Evolutionary conservation across 2,797 vertebrate species (phyloP).

Genomic region (Glyptemys insculpta): DNA sequence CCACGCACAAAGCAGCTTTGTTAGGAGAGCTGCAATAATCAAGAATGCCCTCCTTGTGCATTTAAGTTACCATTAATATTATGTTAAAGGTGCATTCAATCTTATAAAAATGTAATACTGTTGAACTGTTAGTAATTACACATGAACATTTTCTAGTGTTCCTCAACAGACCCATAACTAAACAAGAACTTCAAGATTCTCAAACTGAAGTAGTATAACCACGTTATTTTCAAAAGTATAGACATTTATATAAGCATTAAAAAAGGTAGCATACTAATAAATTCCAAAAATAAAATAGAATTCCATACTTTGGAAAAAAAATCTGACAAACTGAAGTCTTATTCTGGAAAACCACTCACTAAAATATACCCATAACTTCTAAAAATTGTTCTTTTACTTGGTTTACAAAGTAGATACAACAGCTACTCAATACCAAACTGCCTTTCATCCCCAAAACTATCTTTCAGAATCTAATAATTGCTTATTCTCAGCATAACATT

Average conservation of each 20-base stretch:
- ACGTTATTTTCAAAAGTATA: neutral
- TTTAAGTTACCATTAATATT: neutral
- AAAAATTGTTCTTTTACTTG: neutral
- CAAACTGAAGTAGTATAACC: neutral
- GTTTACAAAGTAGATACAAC: neutral
- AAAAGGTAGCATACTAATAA: neutral
- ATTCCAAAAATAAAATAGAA: neutral
- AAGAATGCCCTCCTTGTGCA: rapidly evolving
- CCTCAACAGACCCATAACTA: neutral
- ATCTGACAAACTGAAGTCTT: neutral
- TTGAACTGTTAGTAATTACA: neutral
- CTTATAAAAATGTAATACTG: neutral
- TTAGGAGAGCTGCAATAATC: neutral
- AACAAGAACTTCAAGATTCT: neutral
- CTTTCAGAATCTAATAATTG: neutral
- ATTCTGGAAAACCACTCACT: neutral
- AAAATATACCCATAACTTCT: neutral
- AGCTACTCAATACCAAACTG: neutral
- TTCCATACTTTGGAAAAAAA: neutral
- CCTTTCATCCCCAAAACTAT: neutral
- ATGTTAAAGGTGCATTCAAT: neutral
- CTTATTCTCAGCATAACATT: neutral
- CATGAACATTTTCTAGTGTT: neutral
- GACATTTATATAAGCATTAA: neutral
- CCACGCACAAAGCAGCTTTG: neutral